Evolutionary conservation across 2,888 invertebrate genomes (phyloP).

Genomic region (Trachelus tabidus): DNA sequence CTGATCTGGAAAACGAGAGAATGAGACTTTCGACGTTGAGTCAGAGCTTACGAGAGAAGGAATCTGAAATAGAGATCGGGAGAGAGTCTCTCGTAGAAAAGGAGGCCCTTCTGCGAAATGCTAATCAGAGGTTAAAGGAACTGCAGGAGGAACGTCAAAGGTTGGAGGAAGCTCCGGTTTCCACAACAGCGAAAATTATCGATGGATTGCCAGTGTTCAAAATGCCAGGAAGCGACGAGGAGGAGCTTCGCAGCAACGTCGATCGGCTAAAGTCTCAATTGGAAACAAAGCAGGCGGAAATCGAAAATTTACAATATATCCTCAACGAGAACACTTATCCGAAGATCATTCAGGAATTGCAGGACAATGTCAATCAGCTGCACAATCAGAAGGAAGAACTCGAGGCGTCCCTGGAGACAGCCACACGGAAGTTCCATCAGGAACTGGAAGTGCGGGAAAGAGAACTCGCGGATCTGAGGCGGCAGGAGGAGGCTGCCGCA

Average conservation of each 20-base stretch:
- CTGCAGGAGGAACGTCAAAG: slow-evolving; percentile 37
- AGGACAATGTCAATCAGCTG: slow-evolving; percentile 53
- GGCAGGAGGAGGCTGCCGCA: slow-evolving; percentile 23
- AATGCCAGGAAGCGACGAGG: slow-evolving; percentile 31
- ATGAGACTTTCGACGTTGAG: slow-evolving; percentile 48
- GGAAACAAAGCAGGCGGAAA: slow-evolving; percentile 78
- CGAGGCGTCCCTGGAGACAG: slow-evolving; percentile 40
- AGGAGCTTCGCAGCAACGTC: slow-evolving; percentile 30
- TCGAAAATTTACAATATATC: slow-evolving; percentile 78
- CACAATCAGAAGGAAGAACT: slow-evolving; percentile 50
- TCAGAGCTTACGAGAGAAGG: slow-evolving; percentile 49
- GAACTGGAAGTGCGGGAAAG: slow-evolving; percentile 43
- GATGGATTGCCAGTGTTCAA: slow-evolving; percentile 45
- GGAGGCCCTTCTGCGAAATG: not conserved
- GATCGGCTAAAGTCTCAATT: slow-evolving; percentile 41
- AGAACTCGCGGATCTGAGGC: slow-evolving; percentile 34
- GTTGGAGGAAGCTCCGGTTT: slow-evolving; percentile 20
- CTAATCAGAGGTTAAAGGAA: not conserved
- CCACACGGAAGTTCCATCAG: slow-evolving; percentile 34
- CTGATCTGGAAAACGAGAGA: slow-evolving; percentile 28
- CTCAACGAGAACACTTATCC: slow-evolving; percentile 66
- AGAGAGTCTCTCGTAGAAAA: slow-evolving; percentile 39
- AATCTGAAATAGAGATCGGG: slow-evolving; percentile 48
- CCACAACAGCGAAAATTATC: slow-evolving; percentile 8
- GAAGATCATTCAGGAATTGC: slow-evolving; percentile 60